phyloP scores from a whole-genome alignment of 2,797 vertebrate species.

The Triplophysa yarkandensis region DNA sequence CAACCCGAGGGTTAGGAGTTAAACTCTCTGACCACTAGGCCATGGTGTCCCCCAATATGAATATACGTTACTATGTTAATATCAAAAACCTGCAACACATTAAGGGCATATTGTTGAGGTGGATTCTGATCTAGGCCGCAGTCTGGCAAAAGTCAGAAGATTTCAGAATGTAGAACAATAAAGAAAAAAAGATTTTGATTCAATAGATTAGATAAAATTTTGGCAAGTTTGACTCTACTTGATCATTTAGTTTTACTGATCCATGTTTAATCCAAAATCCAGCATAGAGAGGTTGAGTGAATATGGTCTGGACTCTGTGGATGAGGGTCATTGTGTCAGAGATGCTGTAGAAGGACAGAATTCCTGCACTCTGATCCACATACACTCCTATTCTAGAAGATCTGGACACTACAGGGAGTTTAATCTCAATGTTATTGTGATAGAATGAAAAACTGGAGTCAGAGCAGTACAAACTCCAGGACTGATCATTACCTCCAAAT shows the following conservation, averaged over 20 bases:
- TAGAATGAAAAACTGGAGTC: neutral
- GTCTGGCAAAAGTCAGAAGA: too few relatives aligned
- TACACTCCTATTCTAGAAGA: conserved; percentile 1
- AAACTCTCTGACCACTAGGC: too few relatives aligned
- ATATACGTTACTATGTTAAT: too few relatives aligned
- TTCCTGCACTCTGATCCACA: conserved; percentile 23
- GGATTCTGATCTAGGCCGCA: too few relatives aligned
- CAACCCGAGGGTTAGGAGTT: too few relatives aligned
- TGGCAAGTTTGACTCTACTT: neutral
- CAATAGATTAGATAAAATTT: too few relatives aligned
- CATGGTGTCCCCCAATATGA: too few relatives aligned
- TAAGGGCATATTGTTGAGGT: too few relatives aligned
- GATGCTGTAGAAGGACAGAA: conserved; percentile 13
- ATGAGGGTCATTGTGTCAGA: conserved; percentile 26
- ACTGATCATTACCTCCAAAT: neutral
- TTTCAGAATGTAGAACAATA: too few relatives aligned
- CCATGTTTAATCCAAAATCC: neutral
- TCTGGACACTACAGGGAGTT: neutral
- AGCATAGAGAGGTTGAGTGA: conserved; percentile 15
- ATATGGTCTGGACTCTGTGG: conserved; percentile 1
- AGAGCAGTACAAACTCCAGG: neutral
- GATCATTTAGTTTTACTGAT: neutral
- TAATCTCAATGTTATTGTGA: neutral
- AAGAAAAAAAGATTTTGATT: too few relatives aligned
- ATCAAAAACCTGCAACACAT: too few relatives aligned